Evolutionary conservation across 1,140 invertebrate genomes (phyloP), one percentile per base, ranked within the genome.

Genomic region (Planococcus citri): DNA sequence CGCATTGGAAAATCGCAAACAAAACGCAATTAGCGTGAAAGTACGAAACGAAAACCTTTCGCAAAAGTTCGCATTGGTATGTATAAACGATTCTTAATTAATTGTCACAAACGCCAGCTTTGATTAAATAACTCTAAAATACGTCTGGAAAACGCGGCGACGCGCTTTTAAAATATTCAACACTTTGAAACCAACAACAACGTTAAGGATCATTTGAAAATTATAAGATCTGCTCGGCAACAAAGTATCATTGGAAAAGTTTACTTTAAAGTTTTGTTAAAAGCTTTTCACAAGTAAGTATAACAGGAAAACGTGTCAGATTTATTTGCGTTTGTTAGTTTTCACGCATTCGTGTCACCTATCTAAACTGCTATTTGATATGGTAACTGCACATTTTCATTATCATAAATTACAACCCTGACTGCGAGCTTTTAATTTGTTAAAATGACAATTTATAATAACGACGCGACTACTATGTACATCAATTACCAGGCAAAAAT

Each of bases 151-250:
- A n/a, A 51, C 41, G 12, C 2, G 3, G 3, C n/a, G 17, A 20
- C 41, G n/a, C 17, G 17, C 12, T 51, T 51, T 14, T 51, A 20
- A 51, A 51, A 51, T 51, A 51, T 51, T 51, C 41, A 20, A 6
- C 41, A 17, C 41, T 12, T n/a, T n/a, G 3, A 14, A 51, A 51
- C 41, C 41, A 20, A 51, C 41, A 51, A 4, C 41, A 20, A 51
- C 41, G 41, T 51, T 51, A 51, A 51, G 41, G n/a, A 51, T 51
- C 41, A 51, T 51, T 51, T 51, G 41, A 51, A 51, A 51, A 51
- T 51, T 51, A 51, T 51, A 51, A 51, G 41, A 51, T 17, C 17
- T 14, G 17, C 41, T 51, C 41, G 17, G 17, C 41, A 51, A 51
- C 41, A 51, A 51, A 20, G 6, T 51, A 51, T 51, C 41, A 51